Conservation (phyloP, 2,888 invertebrate genomes). For the Pomacea canaliculata region DNA sequence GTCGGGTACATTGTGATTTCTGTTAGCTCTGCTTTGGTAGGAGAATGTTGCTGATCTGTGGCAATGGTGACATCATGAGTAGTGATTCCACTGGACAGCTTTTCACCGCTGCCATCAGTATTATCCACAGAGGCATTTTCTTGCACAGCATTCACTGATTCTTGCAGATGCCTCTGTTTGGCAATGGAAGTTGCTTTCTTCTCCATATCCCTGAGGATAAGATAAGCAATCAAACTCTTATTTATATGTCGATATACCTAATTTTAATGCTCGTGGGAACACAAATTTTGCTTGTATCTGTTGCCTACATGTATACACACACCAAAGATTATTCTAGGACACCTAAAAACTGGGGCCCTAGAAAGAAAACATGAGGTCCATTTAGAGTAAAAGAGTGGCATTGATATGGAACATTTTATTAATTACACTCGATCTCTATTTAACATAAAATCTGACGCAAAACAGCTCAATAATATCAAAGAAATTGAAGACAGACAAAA, state of each 20-base stretch:
- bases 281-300: too few relatives aligned
- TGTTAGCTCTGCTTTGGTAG: constrained; percentile 23
- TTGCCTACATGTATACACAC: too few relatives aligned
- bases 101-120: neutral
- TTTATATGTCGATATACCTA: neutral
- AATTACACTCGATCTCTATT: too few relatives aligned
- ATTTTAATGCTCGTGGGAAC: too few relatives aligned
- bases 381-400: too few relatives aligned
- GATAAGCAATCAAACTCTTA: neutral
- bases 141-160: constrained; percentile 32
- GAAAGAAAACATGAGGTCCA: too few relatives aligned
- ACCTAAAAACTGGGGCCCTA: too few relatives aligned
- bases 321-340: too few relatives aligned
- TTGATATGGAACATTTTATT: too few relatives aligned
- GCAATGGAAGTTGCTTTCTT: constrained; percentile 49
- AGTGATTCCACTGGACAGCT: constrained; percentile 5
- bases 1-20: constrained; percentile 53
- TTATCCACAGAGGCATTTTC: constrained; percentile 6
- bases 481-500: too few relatives aligned
- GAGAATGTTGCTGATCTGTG: constrained; percentile 30
- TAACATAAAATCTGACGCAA: too few relatives aligned
- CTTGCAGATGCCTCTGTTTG: constrained; percentile 42
- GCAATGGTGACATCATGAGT: constrained; percentile 27
- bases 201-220: constrained; percentile 51
- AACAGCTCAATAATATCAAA: too few relatives aligned